These are phyloP conservation scores for Erebia ligea DNA, from an alignment of 2,888 invertebrate genomes.

Conservation along the genomic window DNA sequence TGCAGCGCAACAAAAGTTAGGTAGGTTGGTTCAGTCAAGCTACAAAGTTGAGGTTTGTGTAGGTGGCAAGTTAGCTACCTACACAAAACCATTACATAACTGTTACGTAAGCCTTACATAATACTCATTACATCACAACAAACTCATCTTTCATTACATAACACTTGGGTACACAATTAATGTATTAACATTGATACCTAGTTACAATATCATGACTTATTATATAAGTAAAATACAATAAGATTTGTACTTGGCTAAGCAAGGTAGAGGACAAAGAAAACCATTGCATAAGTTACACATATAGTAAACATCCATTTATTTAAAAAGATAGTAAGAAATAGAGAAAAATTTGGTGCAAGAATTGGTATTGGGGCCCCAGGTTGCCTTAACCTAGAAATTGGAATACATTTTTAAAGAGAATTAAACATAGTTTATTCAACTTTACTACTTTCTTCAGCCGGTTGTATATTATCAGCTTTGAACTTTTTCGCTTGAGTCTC, in stretches of 20 bases:
- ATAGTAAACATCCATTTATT: constrained; percentile 44
- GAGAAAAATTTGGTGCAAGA: constrained; percentile 65
- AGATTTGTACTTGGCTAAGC: background rate
- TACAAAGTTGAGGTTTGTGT: constrained; percentile 29
- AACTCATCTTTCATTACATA: constrained; percentile 20
- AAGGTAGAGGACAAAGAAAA: constrained; percentile 30
- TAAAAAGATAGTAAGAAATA: constrained; percentile 44
- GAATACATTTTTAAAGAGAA: constrained; percentile 37
- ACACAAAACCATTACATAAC: constrained; percentile 26
- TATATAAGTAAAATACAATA: no score
- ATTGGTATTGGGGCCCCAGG: constrained; percentile 69
- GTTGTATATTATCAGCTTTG: constrained; percentile 56
- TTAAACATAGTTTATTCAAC: constrained; percentile 28
- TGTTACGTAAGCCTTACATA: constrained; percentile 32
- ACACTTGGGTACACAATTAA: constrained; percentile 16
- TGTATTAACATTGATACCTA: constrained; percentile 6
- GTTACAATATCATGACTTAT: background rate
- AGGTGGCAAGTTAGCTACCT: constrained; percentile 25
- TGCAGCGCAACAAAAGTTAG: constrained; percentile 16
- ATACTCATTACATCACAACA: constrained; percentile 21
- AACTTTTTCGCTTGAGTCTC: constrained; percentile 74
- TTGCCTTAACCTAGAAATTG: constrained; percentile 62
- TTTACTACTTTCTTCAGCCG: constrained; percentile 52
- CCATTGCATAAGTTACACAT: constrained; percentile 36
- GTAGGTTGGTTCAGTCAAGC: constrained; percentile 5